These are phyloP conservation scores for Lepus europaeus DNA, from an alignment of 2,113 vertebrate species.

Conservation along the genomic window DNA sequence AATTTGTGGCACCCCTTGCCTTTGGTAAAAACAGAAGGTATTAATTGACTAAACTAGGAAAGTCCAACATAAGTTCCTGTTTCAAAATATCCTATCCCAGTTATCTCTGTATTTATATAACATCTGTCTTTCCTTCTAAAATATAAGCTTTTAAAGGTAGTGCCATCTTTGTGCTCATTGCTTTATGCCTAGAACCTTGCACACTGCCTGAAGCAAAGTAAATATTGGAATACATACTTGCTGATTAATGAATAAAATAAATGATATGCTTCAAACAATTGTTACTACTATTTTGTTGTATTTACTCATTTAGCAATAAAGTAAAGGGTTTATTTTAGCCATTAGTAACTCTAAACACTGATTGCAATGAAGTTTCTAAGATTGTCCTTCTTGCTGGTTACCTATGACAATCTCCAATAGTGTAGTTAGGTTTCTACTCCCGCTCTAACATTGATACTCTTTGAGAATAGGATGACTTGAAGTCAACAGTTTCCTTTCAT, in stretches of 20 bases:
- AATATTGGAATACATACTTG: background rate
- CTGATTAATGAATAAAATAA: background rate
- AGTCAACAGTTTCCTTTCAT: too few species aligned
- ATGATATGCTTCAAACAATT: background rate
- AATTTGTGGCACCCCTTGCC: background rate
- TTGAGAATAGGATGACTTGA: too few species aligned
- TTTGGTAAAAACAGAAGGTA: background rate
- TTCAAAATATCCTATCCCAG: background rate
- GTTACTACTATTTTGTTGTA: background rate
- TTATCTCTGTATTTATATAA: background rate
- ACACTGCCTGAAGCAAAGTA: background rate
- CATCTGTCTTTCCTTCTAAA: background rate
- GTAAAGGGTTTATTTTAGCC: slow-evolving; percentile 17
- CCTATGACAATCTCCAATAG: too few species aligned
- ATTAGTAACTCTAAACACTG: background rate
- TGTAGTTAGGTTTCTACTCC: too few species aligned
- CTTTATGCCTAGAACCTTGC: background rate
- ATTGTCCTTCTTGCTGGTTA: background rate
- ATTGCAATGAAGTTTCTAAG: background rate
- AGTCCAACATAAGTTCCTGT: background rate
- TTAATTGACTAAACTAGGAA: slow-evolving; percentile 1
- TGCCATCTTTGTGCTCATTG: background rate
- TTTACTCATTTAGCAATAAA: too few species aligned
- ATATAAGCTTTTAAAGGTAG: background rate
- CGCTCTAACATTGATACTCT: too few species aligned